phyloP scores from a whole-genome alignment of 2,113 vertebrate species.

The Genyomyrus donnyi region DNA sequence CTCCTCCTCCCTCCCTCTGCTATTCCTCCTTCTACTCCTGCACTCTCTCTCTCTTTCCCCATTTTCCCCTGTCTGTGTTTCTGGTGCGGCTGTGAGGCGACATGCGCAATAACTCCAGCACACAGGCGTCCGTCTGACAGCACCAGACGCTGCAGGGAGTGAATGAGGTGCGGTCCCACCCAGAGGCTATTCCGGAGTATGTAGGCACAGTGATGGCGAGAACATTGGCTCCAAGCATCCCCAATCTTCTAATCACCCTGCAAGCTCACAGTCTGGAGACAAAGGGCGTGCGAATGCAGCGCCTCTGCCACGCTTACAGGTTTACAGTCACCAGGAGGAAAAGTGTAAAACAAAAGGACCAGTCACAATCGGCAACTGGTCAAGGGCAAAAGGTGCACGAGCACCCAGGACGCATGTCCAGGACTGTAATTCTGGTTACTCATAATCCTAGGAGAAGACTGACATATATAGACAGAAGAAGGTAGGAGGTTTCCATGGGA shows the following conservation, averaged over 20 bases:
- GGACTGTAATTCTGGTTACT: neutral
- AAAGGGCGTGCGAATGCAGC: neutral
- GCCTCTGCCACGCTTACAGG: neutral
- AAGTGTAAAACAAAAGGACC: neutral
- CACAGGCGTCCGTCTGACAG: neutral
- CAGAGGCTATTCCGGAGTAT: neutral
- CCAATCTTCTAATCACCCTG: neutral
- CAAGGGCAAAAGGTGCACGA: neutral
- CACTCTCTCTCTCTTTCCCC: slow-evolving; percentile 14
- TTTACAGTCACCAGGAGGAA: neutral
- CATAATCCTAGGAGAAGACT: neutral
- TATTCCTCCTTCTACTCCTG: neutral
- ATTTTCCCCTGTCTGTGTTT: neutral
- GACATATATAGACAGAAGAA: neutral
- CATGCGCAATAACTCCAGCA: neutral
- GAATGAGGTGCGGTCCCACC: neutral
- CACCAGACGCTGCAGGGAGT: neutral
- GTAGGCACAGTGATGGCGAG: neutral
- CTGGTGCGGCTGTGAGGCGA: neutral
- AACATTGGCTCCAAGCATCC: neutral
- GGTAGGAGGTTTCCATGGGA: neutral
- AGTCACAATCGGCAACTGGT: neutral
- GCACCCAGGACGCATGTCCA: neutral
- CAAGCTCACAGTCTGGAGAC: neutral
- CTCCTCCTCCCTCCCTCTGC: neutral